Evolutionary conservation across 2,888 invertebrate genomes (phyloP).

Genomic region (Timandra comae): DNA sequence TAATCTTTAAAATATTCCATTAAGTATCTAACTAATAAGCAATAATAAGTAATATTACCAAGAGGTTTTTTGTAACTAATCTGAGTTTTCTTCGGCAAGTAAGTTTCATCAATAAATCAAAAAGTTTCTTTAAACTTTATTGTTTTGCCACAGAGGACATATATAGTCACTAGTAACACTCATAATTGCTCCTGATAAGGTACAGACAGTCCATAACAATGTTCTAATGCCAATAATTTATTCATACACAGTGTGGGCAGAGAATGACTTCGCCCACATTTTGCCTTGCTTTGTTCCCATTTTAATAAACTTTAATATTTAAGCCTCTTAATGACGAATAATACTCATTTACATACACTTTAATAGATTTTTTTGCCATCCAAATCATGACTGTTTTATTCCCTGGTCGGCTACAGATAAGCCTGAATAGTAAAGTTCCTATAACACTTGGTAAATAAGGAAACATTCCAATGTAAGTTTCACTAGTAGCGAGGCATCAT

Average conservation of each 20-base stretch:
- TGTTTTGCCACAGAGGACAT: conserved; percentile 12
- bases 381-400: not conserved
- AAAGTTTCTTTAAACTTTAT: too few species aligned
- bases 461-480: conserved; percentile 30
- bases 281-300: conserved; percentile 55
- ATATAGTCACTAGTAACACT: conserved; percentile 36
- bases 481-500: conserved; percentile 33
- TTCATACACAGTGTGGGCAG: conserved; percentile 66
- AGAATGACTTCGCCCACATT: conserved; percentile 59
- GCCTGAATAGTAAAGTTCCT: conserved; percentile 9
- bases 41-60: too few species aligned
- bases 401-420: conserved; percentile 5
- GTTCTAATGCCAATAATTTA: conserved; percentile 68
- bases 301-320: conserved; percentile 12
- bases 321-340: too few species aligned
- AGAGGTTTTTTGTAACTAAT: too few species aligned
- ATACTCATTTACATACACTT: not conserved
- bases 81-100: too few species aligned
- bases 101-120: conserved; percentile 10
- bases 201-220: conserved; percentile 61
- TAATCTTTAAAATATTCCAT: too few species aligned
- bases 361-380: not conserved
- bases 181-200: conserved; percentile 45
- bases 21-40: too few species aligned
- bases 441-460: conserved; percentile 13